phyloP scores from a whole-genome alignment of 1,140 invertebrate genomes.

The Drosophila jambulina region DNA sequence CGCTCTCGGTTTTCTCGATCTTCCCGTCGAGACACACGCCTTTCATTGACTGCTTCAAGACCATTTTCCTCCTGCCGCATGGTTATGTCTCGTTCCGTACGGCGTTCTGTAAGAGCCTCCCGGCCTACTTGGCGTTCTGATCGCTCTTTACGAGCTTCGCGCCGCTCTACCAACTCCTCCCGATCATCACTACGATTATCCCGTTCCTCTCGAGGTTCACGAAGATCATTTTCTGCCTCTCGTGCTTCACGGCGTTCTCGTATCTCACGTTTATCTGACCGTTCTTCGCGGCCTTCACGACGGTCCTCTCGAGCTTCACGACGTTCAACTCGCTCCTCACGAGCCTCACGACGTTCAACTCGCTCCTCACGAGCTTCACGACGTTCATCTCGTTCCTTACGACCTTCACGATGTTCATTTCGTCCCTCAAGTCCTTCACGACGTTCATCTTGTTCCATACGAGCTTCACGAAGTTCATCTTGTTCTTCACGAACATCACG shows the following conservation, averaged over 20 bases:
- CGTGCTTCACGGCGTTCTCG: constrained; percentile 8
- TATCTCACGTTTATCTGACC: neutral
- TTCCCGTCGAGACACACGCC: neutral
- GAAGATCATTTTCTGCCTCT: neutral
- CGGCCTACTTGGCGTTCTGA: constrained; percentile 1
- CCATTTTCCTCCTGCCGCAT: neutral
- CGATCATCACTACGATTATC: constrained; percentile 1
- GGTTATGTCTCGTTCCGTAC: neutral
- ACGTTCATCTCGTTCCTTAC: neutral
- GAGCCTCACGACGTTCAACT: constrained; percentile 6
- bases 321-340: neutral
- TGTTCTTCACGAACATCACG: neutral
- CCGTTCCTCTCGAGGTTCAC: neutral
- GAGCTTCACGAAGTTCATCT: neutral
- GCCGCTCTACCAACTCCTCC: neutral
- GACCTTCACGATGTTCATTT: neutral
- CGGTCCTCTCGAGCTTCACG: neutral
- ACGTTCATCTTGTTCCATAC: neutral
- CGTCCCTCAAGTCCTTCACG: neutral
- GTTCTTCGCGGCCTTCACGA: neutral
- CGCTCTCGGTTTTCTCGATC: neutral
- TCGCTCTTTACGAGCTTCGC: neutral
- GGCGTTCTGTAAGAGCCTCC: neutral
- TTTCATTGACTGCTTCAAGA: neutral
- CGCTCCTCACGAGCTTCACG: neutral